Percentiles rank a stretch among this genome's conserved stretches.
Conservation (phyloP, 2,797 vertebrate genomes). For the Melanotaenia trifasciata region DNA sequence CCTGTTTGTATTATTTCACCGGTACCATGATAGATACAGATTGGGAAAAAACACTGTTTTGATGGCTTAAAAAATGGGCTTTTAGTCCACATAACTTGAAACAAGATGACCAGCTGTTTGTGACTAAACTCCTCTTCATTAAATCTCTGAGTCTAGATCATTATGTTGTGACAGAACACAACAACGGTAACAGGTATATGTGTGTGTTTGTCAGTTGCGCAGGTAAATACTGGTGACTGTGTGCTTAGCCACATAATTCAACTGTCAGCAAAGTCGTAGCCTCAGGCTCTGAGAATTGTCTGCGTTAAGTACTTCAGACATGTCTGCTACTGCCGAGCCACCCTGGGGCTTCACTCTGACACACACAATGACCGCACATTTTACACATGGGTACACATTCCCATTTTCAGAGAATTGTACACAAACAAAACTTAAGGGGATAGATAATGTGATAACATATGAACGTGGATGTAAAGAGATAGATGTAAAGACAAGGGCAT, state of each 20-base stretch:
- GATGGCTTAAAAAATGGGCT: background rate
- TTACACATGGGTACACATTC: conserved; percentile 7
- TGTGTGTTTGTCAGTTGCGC: conserved; percentile 35
- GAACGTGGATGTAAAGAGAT: conserved; percentile 4
- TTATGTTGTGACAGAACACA: conserved; percentile 9
- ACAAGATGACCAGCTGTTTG: background rate
- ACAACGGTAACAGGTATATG: conserved; percentile 21
- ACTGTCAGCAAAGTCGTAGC: conserved; percentile 49
- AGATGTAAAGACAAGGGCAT: conserved; percentile 7
- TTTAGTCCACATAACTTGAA: background rate
- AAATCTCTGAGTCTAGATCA: background rate
- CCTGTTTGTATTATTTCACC: background rate
- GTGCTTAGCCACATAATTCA: conserved; percentile 55
- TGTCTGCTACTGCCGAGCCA: conserved; percentile 45
- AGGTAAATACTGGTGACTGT: conserved; percentile 52
- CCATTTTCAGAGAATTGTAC: conserved; percentile 1
- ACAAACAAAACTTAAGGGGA: background rate
- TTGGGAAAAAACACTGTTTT: background rate
- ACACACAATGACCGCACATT: conserved; percentile 8
- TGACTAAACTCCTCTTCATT: conserved; percentile 11
- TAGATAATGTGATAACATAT: conserved; percentile 7
- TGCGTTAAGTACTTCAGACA: conserved; percentile 64
- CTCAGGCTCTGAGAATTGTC: conserved; percentile 50
- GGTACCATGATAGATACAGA: background rate
- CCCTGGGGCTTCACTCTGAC: conserved; percentile 36